phyloP scores from a whole-genome alignment of 2,113 vertebrate species.

The Puntigrus tetrazona region DNA sequence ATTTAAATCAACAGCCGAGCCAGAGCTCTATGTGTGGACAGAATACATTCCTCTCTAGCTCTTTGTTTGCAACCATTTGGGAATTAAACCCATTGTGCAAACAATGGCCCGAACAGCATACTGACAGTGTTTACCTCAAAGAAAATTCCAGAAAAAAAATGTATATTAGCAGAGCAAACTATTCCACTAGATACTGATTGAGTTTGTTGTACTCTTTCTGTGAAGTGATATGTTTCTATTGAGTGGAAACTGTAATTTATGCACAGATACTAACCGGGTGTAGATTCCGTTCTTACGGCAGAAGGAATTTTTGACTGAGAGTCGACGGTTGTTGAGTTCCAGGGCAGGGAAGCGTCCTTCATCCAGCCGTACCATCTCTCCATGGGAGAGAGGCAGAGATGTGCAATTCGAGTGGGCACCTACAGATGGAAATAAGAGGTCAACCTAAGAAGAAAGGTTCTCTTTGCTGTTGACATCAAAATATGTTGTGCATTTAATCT shows the following conservation, averaged over 20 bases:
- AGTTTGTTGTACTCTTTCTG: neutral
- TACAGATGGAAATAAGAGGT: constrained; percentile 63
- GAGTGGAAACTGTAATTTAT: neutral
- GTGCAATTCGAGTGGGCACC: constrained; percentile 87
- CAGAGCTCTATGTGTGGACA: constrained; percentile 10
- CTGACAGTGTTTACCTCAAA: neutral
- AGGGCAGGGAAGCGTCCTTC: constrained; percentile 93
- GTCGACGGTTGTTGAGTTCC: constrained; percentile 94
- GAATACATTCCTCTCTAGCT: constrained; percentile 11
- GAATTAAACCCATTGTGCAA: constrained; percentile 32
- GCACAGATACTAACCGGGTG: constrained; percentile 80
- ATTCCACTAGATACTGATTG: neutral
- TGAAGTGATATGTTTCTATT: neutral
- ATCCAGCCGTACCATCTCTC: constrained; percentile 95
- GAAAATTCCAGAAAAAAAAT: constrained; percentile 7
- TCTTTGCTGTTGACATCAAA: neutral
- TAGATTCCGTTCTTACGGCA: constrained; percentile 97
- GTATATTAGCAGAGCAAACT: neutral
- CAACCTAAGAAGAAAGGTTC: constrained; percentile 53
- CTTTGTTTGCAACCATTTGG: constrained; percentile 28
- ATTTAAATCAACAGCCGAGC: constrained; percentile 43
- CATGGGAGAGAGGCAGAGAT: constrained; percentile 83
- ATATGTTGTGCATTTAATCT: neutral
- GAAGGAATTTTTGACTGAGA: constrained; percentile 97
- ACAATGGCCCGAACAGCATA: constrained; percentile 5